Percentiles rank a stretch among this genome's conserved stretches.
These are phyloP conservation scores for Lepidocyrtoides sp. DNA, from an alignment of 2,888 invertebrate species.

Conservation along the genomic window DNA sequence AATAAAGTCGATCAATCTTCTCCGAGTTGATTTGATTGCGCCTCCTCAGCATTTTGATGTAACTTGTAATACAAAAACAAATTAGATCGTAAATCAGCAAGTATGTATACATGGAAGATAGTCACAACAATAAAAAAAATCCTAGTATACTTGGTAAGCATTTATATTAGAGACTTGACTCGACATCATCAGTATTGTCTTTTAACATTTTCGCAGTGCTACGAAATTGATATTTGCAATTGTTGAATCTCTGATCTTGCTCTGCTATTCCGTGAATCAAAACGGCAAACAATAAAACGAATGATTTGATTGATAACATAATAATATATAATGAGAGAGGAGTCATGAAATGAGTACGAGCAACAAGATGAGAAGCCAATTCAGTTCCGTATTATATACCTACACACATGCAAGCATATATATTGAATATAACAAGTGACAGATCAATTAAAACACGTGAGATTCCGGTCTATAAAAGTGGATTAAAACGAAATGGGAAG, in stretches of 20 bases:
- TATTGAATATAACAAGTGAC: background rate
- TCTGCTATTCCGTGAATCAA: background rate
- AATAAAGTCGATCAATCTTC: slow-evolving; percentile 34
- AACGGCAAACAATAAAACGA: slow-evolving; percentile 44
- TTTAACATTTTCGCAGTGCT: no score
- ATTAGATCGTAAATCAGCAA: slow-evolving; percentile 41
- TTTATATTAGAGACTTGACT: no score
- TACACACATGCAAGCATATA: background rate
- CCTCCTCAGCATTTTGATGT: background rate
- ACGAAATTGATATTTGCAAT: no score
- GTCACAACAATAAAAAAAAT: background rate
- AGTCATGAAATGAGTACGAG: background rate
- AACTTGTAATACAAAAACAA: background rate
- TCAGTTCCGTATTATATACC: slow-evolving; percentile 28
- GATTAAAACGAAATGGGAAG: slow-evolving; percentile 24
- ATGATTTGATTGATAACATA: slow-evolving; percentile 49
- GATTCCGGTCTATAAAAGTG: slow-evolving; percentile 1
- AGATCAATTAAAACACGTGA: slow-evolving; percentile 22
- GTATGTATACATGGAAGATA: no score
- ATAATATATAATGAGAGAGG: slow-evolving; percentile 41
- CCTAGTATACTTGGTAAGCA: no score
- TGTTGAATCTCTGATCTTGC: background rate
- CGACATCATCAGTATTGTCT: no score
- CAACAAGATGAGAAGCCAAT: background rate
- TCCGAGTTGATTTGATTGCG: background rate